Evolutionary conservation across 2,113 vertebrate genomes (phyloP).

Genomic region (Neolamprologus devosi): DNA sequence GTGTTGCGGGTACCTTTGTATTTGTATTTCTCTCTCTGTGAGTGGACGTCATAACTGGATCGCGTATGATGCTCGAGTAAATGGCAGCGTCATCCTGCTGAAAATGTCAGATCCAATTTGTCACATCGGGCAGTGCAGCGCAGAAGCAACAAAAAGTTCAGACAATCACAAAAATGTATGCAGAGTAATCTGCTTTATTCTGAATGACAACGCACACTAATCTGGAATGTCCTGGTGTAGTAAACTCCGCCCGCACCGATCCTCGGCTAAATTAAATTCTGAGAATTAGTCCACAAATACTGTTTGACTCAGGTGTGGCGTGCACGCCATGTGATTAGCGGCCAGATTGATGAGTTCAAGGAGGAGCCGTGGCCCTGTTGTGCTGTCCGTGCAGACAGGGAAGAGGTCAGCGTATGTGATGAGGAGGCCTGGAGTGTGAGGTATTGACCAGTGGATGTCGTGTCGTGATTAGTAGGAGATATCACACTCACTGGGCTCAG

Average conservation of each 20-base stretch:
- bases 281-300: not conserved
- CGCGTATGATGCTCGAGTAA: not conserved
- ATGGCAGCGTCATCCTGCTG: not conserved
- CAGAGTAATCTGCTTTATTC: not conserved
- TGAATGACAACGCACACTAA: not conserved
- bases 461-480: slow-evolving; percentile 66
- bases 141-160: not conserved
- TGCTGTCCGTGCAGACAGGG: slow-evolving; percentile 5
- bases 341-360: slow-evolving; percentile 33
- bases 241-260: not conserved
- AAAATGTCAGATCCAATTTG: slow-evolving; percentile 15
- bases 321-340: slow-evolving; percentile 12
- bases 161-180: not conserved
- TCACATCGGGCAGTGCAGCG: not conserved
- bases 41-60: slow-evolving; percentile 3
- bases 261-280: not conserved
- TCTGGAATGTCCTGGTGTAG: not conserved
- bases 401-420: slow-evolving; percentile 14
- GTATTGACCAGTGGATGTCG: slow-evolving; percentile 63
- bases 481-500: slow-evolving; percentile 49
- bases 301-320: slow-evolving; percentile 17
- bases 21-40: not conserved
- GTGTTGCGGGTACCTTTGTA: not conserved
- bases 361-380: slow-evolving; percentile 5
- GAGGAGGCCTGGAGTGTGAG: slow-evolving; percentile 48